These are phyloP conservation scores for Flabesymbios commensalis DNA, from an alignment of 2,888 invertebrate genomes.

Conservation along the genomic window DNA sequence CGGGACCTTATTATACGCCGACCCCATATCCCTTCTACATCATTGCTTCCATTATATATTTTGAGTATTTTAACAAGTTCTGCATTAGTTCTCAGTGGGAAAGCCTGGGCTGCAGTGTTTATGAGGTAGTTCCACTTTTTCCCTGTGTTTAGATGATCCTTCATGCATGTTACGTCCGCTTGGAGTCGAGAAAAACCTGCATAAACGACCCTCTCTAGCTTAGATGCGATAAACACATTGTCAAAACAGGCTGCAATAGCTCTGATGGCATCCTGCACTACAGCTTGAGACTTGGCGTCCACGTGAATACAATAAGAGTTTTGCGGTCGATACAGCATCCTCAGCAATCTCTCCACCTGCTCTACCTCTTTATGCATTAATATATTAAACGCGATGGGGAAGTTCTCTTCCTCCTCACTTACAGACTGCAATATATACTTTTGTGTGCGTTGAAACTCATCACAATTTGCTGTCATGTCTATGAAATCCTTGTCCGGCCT, in stretches of 20 bases:
- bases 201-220: conserved; percentile 52
- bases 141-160: conserved; percentile 40
- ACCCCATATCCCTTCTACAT: conserved; percentile 55
- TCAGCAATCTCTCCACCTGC: conserved; percentile 48
- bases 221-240: conserved; percentile 56
- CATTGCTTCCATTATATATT: conserved; percentile 58
- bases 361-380: conserved; percentile 47
- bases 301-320: conserved; percentile 59
- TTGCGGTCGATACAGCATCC: conserved; percentile 51
- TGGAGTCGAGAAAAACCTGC: conserved; percentile 51
- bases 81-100: conserved; percentile 55
- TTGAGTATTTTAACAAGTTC: conserved; percentile 57
- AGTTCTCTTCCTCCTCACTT: conserved; percentile 39
- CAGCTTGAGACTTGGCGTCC: conserved; percentile 41
- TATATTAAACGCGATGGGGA: conserved; percentile 54
- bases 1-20: conserved; percentile 35
- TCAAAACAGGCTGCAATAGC: conserved; percentile 46
- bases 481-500: not conserved
- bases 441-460: conserved; percentile 10
- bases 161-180: conserved; percentile 57
- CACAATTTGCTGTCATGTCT: conserved; percentile 23
- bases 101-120: conserved; percentile 57
- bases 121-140: conserved; percentile 56
- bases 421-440: conserved; percentile 19
- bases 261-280: conserved; percentile 37